Evolutionary conservation across 1,140 invertebrate genomes (phyloP), one percentile per base, ranked within the genome.

Genomic region (Zaprionus ghesquierei): DNA sequence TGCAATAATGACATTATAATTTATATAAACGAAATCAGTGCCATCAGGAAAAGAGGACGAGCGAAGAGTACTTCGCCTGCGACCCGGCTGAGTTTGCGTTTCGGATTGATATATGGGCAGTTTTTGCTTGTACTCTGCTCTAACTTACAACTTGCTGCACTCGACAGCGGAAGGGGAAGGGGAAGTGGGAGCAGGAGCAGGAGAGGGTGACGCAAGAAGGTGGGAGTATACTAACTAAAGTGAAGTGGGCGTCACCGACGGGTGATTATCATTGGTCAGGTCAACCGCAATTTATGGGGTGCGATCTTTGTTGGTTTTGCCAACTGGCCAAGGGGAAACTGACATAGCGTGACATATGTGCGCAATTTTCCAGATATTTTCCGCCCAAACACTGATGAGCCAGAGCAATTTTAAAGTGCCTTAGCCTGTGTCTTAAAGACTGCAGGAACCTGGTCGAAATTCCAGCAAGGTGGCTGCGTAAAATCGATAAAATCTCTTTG

Each of bases 1-100:
- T 89, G 82, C 89, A 77, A 87, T 90, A 90, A 90, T 90, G 89
- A 90, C 89, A 90, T 90, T 90, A 90, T 90, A 90, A 90, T 90
- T 90, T 90, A 90, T 90, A 87, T 89, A 89, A 89, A 89, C 79
- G 84, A 89, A 89, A 89, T 89, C 84, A 89, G 84, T 89, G 79
- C 72, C 65, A 73, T 69, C 60, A 44, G 46, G 23, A 13, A 22
- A 23, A 56, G 23, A 27, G 12, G 18, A 6, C 18, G 61, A 62
- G 63, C 25, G 15, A 51, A 60, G 60, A 50, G 49, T 38, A 51
- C 59, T 75, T 53, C 55, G 23, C n/a, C 35, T 15, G 1, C 35
- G 15, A 15, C 35, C 54, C 41, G 41, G 18, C 41, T 46, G 20
- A 22, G 69, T 65, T 63, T 72, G 55, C 29, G 23, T 33, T 12